These are phyloP conservation scores for Dicerorhinus sumatrensis DNA, from an alignment of 2,113 vertebrate species.

Conservation along the genomic window DNA sequence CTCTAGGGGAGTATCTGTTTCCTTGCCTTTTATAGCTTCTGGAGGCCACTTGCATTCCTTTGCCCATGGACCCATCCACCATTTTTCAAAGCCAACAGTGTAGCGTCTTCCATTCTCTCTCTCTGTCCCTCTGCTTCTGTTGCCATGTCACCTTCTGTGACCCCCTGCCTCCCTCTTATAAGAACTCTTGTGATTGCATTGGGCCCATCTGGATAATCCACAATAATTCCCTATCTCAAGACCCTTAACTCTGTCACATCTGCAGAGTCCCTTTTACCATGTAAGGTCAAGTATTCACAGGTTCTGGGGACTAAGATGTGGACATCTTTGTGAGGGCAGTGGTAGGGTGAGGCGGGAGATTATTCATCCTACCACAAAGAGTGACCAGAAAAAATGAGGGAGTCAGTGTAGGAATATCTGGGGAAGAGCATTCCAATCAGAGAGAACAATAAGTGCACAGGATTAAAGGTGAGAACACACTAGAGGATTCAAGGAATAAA, in stretches of 20 bases:
- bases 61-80: background rate
- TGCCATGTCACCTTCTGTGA: background rate
- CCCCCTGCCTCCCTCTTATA: accelerated
- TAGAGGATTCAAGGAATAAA: background rate
- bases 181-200: background rate
- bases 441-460: background rate
- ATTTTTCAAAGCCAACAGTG: background rate
- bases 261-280: background rate
- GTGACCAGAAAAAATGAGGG: background rate
- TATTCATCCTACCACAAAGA: background rate
- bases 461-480: accelerated
- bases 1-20: background rate
- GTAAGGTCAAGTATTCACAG: background rate
- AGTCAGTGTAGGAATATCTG: background rate
- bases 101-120: background rate
- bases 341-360: background rate
- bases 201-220: accelerated
- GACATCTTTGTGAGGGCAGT: background rate
- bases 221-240: background rate
- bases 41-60: background rate
- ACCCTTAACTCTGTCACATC: background rate
- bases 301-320: background rate
- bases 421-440: background rate
- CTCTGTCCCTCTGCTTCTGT: background rate
- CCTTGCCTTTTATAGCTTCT: background rate